phyloP scores from a whole-genome alignment of 2,797 vertebrate species.

The Macropodus opercularis region DNA sequence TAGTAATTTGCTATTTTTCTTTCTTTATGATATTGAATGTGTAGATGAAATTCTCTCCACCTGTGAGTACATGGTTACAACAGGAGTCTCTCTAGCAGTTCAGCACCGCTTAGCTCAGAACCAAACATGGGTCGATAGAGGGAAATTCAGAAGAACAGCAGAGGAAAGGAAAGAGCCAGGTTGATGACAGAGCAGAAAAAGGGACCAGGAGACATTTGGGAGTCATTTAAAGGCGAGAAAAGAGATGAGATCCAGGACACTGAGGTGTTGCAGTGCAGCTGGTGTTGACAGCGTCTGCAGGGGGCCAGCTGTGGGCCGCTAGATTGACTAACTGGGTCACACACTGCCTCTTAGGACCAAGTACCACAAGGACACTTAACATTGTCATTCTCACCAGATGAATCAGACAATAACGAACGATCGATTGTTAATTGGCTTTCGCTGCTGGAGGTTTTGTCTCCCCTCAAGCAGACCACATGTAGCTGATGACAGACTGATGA shows the following conservation, averaged over 20 bases:
- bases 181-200: constrained; percentile 43
- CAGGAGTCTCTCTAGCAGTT: constrained; percentile 4
- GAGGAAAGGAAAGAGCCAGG: constrained; percentile 1
- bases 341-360: constrained; percentile 20
- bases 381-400: no score
- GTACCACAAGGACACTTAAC: constrained; percentile 3
- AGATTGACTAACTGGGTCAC: constrained; percentile 63
- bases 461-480: background rate
- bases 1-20: background rate
- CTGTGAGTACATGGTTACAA: constrained; percentile 14
- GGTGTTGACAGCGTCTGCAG: constrained; percentile 64
- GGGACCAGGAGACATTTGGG: background rate
- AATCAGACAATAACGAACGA: no score
- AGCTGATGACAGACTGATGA: constrained; percentile 39
- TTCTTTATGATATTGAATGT: background rate
- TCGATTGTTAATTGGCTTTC: no score
- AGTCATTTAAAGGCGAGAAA: constrained; percentile 24
- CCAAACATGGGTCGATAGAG: constrained; percentile 39
- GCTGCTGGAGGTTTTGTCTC: background rate
- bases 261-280: constrained; percentile 61
- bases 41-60: constrained; percentile 12
- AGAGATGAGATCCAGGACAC: constrained; percentile 21
- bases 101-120: constrained; percentile 25
- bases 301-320: constrained; percentile 45
- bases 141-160: constrained; percentile 42